Evolutionary conservation across 2,888 invertebrate species (phyloP).

Genomic region (Harmothoe impar): DNA sequence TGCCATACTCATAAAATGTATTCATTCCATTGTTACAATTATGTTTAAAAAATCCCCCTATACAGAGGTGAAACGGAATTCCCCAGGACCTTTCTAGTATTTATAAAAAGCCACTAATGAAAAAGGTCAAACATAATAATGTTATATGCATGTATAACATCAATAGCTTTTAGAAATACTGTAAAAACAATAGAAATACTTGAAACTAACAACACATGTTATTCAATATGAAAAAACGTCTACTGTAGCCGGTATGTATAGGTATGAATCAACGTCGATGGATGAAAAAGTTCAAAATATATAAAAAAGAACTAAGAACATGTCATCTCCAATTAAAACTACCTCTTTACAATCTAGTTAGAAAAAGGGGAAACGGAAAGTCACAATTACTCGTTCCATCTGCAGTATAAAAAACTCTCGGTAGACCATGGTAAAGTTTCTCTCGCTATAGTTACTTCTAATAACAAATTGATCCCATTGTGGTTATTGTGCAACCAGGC

Average conservation of each 20-base stretch:
- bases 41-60: conserved; percentile 18
- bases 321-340: conserved; percentile 31
- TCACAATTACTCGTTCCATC: conserved; percentile 2
- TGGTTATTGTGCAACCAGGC: conserved; percentile 21
- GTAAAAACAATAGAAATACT: conserved; percentile 57
- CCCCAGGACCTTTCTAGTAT: conserved; percentile 39
- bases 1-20: conserved; percentile 60
- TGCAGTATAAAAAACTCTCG: conserved; percentile 43
- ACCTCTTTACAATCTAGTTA: conserved; percentile 55
- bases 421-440: conserved; percentile 3
- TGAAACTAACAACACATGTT: conserved; percentile 55
- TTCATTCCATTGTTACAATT: conserved; percentile 50
- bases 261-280: conserved; percentile 15
- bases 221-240: conserved; percentile 51
- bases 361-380: conserved; percentile 34
- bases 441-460: conserved; percentile 5
- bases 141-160: conserved; percentile 56
- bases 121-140: conserved; percentile 46
- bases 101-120: conserved; percentile 53
- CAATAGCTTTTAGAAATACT: conserved; percentile 60
- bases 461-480: conserved; percentile 60
- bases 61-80: conserved; percentile 45
- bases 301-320: conserved; percentile 49
- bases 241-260: conserved; percentile 57
- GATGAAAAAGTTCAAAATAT: conserved; percentile 57